Base-by-base conservation (phyloP, 2,888 invertebrate species). In the Machimus atricapillus region DNA sequence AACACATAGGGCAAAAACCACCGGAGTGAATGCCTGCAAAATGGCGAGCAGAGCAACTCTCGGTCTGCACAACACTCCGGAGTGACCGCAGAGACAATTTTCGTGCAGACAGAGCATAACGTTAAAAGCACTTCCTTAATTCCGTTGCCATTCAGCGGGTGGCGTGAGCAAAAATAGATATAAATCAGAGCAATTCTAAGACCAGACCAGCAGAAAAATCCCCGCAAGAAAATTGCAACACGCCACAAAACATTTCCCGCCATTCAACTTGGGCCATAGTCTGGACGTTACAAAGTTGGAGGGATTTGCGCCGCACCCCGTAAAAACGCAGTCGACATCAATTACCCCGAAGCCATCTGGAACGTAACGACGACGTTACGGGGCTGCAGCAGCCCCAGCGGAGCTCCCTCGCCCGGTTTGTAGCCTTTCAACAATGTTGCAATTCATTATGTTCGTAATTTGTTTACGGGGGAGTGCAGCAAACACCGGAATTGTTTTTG, bases 341-440 rank as follows among this genome's bases (percentile, higher is more conserved):
- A 78, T 78, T 78, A 78, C 78, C 23, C 43, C 16, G 43, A 43
- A 78, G 78, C 78, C 78, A 78, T 78, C 78, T 78, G 78, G 78
- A 43, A 78, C 43, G 40, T 78, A 78, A 78, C 78, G 40, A 40
- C 23, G 43, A 40, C 43, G 40, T 78, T 40, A 46, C 43, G n/a
- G 40, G 37, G 77, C 7, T 37, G n/a, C 76, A 37, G 37, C 34
- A 74, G 12, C n/a, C 73, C 34, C 27, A 16, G 14, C 43, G 52
- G 52, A 52, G 52, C n/a, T 23, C 66, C 66, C 66, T 27, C 66
- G 66, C 66, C 40, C 16, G 6, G 19, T 34, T 77, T 77, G 27
- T 77, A 43, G 7, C 78, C 23, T 43, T 78, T 78, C 78, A 78
- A 78, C 78, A 78, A 40, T 78, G 78, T 78, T 78, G 78, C 78